Conservation (phyloP, 2,113 vertebrate species). For the Chionis minor region DNA sequence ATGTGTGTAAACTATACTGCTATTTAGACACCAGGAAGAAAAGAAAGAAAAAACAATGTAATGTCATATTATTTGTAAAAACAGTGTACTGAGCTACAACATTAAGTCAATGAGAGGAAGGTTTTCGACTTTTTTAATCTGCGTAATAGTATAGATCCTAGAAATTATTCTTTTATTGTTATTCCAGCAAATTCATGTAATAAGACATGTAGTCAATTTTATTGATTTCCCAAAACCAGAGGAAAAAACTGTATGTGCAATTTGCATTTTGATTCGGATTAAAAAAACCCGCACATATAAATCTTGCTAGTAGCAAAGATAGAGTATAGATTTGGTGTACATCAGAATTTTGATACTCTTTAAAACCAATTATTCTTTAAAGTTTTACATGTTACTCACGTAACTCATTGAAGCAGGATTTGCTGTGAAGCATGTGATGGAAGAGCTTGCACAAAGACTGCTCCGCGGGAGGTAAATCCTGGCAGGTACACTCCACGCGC, state of each 20-base stretch:
- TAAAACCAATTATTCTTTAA: background rate
- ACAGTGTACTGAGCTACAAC: background rate
- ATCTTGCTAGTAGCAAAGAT: background rate
- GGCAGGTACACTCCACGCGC: conserved; percentile 81
- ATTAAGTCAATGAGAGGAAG: background rate
- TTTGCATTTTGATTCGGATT: background rate
- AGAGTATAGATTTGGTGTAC: background rate
- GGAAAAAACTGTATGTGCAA: background rate
- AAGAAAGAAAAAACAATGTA: background rate
- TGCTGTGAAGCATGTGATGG: conserved; percentile 82
- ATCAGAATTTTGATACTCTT: background rate
- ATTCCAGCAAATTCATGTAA: background rate
- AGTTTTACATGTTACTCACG: background rate
- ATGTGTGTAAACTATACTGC: background rate
- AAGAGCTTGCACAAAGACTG: conserved; percentile 76
- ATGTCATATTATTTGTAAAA: background rate
- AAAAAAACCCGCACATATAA: background rate
- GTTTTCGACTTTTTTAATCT: background rate
- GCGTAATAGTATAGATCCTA: background rate
- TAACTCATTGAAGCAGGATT: conserved; percentile 81
- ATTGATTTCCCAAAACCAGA: background rate
- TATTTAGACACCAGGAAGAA: background rate
- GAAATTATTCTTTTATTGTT: background rate
- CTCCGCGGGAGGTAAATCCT: conserved; percentile 33
- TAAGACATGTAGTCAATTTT: background rate